Evolutionary conservation across 1,140 invertebrate species (phyloP).

Genomic region (Pogonus chalceus): DNA sequence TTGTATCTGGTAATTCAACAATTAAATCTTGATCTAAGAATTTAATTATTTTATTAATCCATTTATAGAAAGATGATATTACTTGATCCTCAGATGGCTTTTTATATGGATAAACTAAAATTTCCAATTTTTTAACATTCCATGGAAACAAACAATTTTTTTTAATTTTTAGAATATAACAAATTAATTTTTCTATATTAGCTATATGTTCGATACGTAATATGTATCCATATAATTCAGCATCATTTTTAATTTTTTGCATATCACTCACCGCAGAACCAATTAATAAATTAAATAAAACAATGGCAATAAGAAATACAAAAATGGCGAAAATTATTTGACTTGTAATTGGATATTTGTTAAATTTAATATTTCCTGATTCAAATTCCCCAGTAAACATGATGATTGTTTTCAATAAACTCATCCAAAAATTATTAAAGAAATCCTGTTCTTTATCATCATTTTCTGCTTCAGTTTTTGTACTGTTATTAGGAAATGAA

Average conservation of each 20-base stretch:
- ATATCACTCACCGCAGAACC: slow-evolving; percentile 74
- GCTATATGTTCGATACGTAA: slow-evolving; percentile 56
- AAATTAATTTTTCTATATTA: slow-evolving; percentile 49
- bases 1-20: not conserved
- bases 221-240: slow-evolving; percentile 63
- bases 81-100: too few species aligned
- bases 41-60: too few species aligned
- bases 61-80: too few species aligned
- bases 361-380: slow-evolving; percentile 61
- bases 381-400: slow-evolving; percentile 80
- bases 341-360: slow-evolving; percentile 51
- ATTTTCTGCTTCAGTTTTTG: slow-evolving; percentile 31
- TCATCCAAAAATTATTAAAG: slow-evolving; percentile 51
- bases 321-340: slow-evolving; percentile 66
- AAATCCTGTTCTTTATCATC: slow-evolving; percentile 42
- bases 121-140: slow-evolving; percentile 46
- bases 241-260: slow-evolving; percentile 58
- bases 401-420: slow-evolving; percentile 68
- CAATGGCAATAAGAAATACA: slow-evolving; percentile 68
- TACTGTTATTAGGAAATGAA: slow-evolving; percentile 33
- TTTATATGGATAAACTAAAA: slow-evolving; percentile 53
- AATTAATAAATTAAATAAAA: slow-evolving; percentile 69
- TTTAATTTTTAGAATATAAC: slow-evolving; percentile 34
- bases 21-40: slow-evolving; percentile 33
- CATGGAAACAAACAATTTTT: slow-evolving; percentile 52